These are phyloP conservation scores for Lindbergichthys nudifrons DNA, from an alignment of 2,797 vertebrate genomes.

Conservation along the genomic window DNA sequence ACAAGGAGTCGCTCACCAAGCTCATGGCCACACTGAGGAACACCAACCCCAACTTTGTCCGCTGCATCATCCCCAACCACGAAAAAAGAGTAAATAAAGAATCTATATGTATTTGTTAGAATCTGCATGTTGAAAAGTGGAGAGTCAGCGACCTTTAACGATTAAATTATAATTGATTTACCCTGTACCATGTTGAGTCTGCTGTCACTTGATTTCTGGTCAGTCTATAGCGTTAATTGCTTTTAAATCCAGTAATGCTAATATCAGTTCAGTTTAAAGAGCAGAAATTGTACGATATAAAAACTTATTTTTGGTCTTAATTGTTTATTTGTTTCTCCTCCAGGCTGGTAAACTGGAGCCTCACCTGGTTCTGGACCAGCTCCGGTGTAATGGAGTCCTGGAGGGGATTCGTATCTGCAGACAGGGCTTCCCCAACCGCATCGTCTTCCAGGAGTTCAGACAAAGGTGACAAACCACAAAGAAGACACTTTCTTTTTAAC, in stretches of 20 bases:
- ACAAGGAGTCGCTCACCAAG: constrained; percentile 97
- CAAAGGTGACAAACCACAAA: constrained; percentile 87
- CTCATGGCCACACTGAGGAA: constrained; percentile 98
- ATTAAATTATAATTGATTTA: background rate
- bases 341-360: constrained; percentile 96
- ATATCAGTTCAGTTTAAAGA: background rate
- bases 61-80: constrained; percentile 98
- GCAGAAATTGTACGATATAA: background rate
- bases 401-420: constrained; percentile 98
- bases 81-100: constrained; percentile 90
- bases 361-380: constrained; percentile 95
- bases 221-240: background rate
- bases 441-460: constrained; percentile 99
- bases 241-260: constrained; percentile 4
- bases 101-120: background rate
- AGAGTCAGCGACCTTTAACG: background rate
- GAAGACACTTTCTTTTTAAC: background rate
- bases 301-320: background rate
- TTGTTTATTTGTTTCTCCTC: constrained; percentile 28
- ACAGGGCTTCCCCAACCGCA: constrained; percentile 97
- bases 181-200: background rate
- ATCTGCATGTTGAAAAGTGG: background rate
- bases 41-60: constrained; percentile 98
- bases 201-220: background rate
- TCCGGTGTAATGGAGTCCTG: constrained; percentile 96